Percentiles rank a stretch among this genome's conserved stretches.
Conservation (phyloP, 2,113 vertebrate genomes). For the Hippoglossus stenolepis region DNA sequence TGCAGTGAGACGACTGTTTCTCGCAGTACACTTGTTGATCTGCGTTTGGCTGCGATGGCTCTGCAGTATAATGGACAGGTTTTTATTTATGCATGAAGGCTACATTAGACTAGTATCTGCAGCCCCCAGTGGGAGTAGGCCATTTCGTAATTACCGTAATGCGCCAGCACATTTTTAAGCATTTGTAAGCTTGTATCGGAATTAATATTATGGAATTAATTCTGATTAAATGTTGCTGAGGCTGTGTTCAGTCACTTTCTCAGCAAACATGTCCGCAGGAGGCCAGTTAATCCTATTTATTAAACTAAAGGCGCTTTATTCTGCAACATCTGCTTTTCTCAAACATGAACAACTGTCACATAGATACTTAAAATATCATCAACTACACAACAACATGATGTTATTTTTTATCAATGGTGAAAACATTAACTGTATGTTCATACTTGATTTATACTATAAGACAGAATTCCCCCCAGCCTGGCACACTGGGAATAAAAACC, state of each 20-base stretch:
- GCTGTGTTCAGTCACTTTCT: conserved; percentile 27
- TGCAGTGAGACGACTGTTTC: neutral
- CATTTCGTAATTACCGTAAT: conserved; percentile 18
- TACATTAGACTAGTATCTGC: conserved; percentile 20
- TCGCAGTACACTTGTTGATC: neutral
- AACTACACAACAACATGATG: neutral
- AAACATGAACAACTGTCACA: neutral
- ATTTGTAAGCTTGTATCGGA: conserved; percentile 8
- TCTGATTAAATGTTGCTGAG: conserved; percentile 6
- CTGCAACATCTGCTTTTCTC: conserved; percentile 50
- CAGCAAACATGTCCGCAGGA: conserved; percentile 15
- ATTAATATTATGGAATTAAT: conserved; percentile 6
- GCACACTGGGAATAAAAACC: conserved; percentile 14
- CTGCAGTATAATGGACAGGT: neutral
- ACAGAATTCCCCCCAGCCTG: neutral
- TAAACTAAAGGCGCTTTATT: conserved; percentile 26
- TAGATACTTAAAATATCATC: neutral
- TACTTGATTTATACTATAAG: neutral
- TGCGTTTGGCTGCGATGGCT: neutral
- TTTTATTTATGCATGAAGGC: conserved; percentile 22
- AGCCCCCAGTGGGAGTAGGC: neutral
- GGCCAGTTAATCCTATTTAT: conserved; percentile 46
- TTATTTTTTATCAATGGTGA: neutral
- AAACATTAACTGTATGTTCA: neutral
- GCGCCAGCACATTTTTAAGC: neutral